phyloP scores from a whole-genome alignment of 2,113 vertebrate species.

The Crotalus horridus region DNA sequence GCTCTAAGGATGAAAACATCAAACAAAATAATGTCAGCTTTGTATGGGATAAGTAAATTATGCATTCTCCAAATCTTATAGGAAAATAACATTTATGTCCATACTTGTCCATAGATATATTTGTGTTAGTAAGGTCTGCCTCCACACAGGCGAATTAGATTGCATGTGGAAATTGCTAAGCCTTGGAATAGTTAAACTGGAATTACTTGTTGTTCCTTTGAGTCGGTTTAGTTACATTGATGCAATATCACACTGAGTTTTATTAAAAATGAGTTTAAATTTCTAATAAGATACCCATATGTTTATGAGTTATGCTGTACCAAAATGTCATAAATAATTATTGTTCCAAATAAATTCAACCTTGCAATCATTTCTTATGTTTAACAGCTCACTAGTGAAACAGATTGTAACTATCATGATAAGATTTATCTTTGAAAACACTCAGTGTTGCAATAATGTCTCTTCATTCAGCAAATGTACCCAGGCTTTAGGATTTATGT shows the following conservation, averaged over 20 bases:
- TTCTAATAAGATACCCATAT: conserved; percentile 69
- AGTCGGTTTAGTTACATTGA: conserved; percentile 59
- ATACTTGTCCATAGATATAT: conserved; percentile 16
- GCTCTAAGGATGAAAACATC: background rate
- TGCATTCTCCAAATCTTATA: background rate
- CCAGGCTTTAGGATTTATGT: background rate
- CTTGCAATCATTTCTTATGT: conserved; percentile 51
- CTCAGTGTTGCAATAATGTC: background rate
- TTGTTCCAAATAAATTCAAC: conserved; percentile 57
- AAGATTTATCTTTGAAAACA: conserved; percentile 11
- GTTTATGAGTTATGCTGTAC: conserved; percentile 57
- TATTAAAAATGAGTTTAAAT: conserved; percentile 69
- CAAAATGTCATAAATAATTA: conserved; percentile 66
- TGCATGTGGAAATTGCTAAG: conserved; percentile 42
- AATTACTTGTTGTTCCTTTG: conserved; percentile 60
- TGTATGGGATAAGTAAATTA: conserved; percentile 30
- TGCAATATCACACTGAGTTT: conserved; percentile 60
- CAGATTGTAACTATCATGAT: conserved; percentile 28
- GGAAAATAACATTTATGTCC: conserved; percentile 27
- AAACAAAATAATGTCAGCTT: conserved; percentile 23
- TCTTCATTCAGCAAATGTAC: conserved; percentile 3
- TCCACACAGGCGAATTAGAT: conserved; percentile 59
- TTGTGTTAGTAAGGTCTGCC: conserved; percentile 47
- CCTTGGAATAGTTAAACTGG: conserved; percentile 40
- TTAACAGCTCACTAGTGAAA: conserved; percentile 36